phyloP scores from a whole-genome alignment of 2,797 vertebrate genomes.

The Australoheros facetus region DNA sequence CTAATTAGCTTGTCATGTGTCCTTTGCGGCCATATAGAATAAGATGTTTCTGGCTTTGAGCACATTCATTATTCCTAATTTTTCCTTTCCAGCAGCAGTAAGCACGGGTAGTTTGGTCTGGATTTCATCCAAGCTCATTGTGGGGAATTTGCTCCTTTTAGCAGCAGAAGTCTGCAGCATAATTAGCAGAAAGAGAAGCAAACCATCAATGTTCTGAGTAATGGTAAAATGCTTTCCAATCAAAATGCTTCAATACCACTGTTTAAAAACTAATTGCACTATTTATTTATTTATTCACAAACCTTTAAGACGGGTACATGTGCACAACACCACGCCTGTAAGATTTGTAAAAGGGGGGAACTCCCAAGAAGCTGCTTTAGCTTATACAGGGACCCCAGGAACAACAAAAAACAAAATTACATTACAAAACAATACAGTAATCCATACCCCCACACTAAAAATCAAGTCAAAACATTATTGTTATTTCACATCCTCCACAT shows the following conservation, averaged over 20 bases:
- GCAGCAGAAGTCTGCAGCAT: background rate
- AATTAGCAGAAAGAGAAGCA: background rate
- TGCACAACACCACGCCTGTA: too few relatives aligned
- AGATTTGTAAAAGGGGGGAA: too few relatives aligned
- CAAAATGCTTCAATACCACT: background rate
- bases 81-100: background rate
- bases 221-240: background rate
- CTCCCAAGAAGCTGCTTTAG: too few relatives aligned
- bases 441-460: too few relatives aligned
- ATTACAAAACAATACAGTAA: too few relatives aligned
- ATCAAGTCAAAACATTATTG: too few relatives aligned
- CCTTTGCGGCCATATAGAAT: background rate
- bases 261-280: accelerated
- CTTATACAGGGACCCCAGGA: too few relatives aligned
- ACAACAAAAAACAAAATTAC: too few relatives aligned
- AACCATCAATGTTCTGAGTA: background rate
- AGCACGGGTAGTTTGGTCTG: background rate
- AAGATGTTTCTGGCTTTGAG: background rate
- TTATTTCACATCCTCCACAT: too few relatives aligned
- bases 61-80: background rate
- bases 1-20: background rate
- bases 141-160: background rate
- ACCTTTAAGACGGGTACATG: too few relatives aligned
- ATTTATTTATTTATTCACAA: accelerated
- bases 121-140: background rate